Evolutionary conservation across 2,797 vertebrate species (phyloP).

Genomic region (Mormyrus hasselquistii): DNA sequence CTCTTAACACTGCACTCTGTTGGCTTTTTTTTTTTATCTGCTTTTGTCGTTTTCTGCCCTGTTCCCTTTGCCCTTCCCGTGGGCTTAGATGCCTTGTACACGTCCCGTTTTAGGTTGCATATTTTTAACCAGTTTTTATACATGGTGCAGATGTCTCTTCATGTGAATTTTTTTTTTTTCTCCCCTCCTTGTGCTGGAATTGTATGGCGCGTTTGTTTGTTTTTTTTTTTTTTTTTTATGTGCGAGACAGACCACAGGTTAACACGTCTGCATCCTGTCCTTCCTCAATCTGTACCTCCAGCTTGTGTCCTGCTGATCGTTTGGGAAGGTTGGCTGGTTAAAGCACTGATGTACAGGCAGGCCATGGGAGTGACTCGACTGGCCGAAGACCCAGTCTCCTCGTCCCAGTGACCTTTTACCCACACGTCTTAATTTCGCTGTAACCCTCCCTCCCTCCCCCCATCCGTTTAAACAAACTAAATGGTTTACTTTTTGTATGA

Average conservation of each 20-base stretch:
- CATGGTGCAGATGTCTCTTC: neutral
- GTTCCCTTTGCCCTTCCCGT: neutral
- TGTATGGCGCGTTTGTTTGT: neutral
- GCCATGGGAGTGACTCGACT: neutral
- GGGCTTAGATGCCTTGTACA: neutral
- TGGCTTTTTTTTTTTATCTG: neutral
- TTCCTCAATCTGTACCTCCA: neutral
- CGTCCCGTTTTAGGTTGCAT: neutral
- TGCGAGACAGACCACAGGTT: neutral
- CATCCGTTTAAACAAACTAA: neutral
- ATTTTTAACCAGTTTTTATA: neutral
- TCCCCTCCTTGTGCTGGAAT: neutral
- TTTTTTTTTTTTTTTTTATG: neutral
- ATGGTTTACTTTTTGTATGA: slow-evolving; percentile 11
- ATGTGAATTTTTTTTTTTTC: neutral
- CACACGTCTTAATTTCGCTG: neutral
- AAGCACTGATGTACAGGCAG: neutral
- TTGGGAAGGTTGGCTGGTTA: neutral
- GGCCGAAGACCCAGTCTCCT: neutral
- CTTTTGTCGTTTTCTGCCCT: neutral
- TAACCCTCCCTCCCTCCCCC: neutral
- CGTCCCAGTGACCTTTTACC: neutral
- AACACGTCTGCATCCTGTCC: neutral
- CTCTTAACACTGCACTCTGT: neutral
- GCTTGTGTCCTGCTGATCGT: neutral